These are phyloP conservation scores for Rotaria magnacalcarata DNA, from an alignment of 2,888 invertebrate genomes.

Conservation along the genomic window DNA sequence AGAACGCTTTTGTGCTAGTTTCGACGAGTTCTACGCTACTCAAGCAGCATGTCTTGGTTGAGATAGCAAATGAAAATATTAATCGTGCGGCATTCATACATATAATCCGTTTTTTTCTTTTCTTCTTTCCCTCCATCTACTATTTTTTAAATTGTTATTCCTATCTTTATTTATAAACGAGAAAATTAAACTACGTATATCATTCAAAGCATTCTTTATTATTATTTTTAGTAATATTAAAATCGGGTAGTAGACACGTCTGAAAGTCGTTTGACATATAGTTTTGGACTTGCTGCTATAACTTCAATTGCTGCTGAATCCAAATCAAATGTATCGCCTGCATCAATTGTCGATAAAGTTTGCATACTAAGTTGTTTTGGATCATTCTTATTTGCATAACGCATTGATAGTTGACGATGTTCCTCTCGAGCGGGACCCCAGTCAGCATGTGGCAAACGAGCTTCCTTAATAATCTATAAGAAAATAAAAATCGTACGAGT, in stretches of 20 bases:
- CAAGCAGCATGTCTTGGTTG: constrained; percentile 11
- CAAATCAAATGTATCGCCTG: neutral
- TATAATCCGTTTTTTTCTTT: neutral
- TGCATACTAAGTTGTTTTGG: neutral
- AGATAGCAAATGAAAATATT: neutral
- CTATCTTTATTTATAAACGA: neutral
- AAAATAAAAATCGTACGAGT: neutral
- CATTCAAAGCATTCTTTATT: neutral
- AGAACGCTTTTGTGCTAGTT: constrained; percentile 4
- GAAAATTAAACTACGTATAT: neutral
- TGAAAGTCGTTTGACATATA: constrained; percentile 10
- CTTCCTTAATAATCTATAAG: constrained; percentile 1
- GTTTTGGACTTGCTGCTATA: neutral
- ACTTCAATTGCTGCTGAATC: neutral
- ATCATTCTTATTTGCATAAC: neutral
- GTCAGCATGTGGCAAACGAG: neutral
- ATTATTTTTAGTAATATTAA: neutral
- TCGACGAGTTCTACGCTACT: constrained; percentile 1
- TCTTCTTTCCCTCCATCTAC: neutral
- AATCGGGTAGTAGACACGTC: neutral
- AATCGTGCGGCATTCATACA: neutral
- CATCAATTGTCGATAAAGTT: constrained; percentile 23
- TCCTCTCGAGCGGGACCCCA: neutral
- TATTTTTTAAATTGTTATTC: neutral
- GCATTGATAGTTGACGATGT: constrained; percentile 3